Conservation (phyloP, 2,797 vertebrate species). For the Echeneis naucrates region DNA sequence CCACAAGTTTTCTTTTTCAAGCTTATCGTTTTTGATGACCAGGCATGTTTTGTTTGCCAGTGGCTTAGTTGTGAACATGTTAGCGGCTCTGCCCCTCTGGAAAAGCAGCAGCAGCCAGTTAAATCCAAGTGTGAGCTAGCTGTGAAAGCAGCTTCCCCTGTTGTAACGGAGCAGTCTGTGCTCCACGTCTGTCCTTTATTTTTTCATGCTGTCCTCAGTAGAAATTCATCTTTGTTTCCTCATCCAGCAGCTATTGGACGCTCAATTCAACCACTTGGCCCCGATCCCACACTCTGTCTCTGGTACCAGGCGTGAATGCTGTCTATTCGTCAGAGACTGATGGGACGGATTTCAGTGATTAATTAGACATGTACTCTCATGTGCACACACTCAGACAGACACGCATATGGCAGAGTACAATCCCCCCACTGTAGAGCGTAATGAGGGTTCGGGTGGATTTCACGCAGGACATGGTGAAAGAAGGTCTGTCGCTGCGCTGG, state of each 20-base stretch:
- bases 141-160: constrained; percentile 22
- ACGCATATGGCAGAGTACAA: constrained; percentile 45
- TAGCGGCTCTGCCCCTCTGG: neutral
- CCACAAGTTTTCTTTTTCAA: constrained; percentile 14
- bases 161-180: constrained; percentile 37
- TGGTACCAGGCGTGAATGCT: constrained; percentile 56
- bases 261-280: constrained; percentile 67
- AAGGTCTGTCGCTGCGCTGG: constrained; percentile 66
- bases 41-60: constrained; percentile 18
- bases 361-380: constrained; percentile 63
- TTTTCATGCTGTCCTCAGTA: constrained; percentile 27
- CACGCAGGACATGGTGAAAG: constrained; percentile 65
- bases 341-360: constrained; percentile 66
- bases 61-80: constrained; percentile 21
- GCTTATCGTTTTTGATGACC: constrained; percentile 50
- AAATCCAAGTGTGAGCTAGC: constrained; percentile 22
- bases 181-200: constrained; percentile 12
- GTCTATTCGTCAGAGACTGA: constrained; percentile 63
- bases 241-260: constrained; percentile 56
- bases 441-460: constrained; percentile 69
- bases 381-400: constrained; percentile 28
- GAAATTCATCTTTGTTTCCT: constrained; percentile 59
- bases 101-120: constrained; percentile 7
- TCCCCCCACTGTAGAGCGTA: constrained; percentile 59
- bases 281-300: constrained; percentile 48